Evolutionary conservation across 2,113 vertebrate species (phyloP).

Genomic region (Poeciliopsis retropinna): DNA sequence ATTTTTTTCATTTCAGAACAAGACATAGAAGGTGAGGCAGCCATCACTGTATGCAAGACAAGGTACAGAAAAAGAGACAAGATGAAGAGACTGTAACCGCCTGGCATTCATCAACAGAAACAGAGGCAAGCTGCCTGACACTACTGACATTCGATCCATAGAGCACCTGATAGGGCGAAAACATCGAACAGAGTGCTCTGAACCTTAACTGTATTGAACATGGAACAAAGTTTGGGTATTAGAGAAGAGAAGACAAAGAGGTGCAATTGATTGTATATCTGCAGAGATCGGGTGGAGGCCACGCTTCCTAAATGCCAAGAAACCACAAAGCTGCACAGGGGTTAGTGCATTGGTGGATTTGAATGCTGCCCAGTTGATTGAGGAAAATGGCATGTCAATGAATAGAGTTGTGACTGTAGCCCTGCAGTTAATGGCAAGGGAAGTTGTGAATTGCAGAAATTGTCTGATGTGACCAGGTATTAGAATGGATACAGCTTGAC

Average conservation of each 20-base stretch:
- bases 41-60: slow-evolving; percentile 24
- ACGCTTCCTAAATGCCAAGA: slow-evolving; percentile 61
- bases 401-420: slow-evolving; percentile 39
- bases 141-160: slow-evolving; percentile 62
- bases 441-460: slow-evolving; percentile 59
- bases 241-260: slow-evolving; percentile 55
- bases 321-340: slow-evolving; percentile 29
- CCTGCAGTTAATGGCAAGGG: slow-evolving; percentile 6
- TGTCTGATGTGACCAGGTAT: slow-evolving; percentile 36
- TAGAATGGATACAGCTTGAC: slow-evolving; percentile 46
- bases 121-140: slow-evolving; percentile 55
- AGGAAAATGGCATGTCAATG: slow-evolving; percentile 46
- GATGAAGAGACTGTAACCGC: slow-evolving; percentile 26
- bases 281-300: slow-evolving; percentile 41
- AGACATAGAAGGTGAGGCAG: slow-evolving; percentile 26
- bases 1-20: slow-evolving; percentile 32
- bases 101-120: slow-evolving; percentile 47
- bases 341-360: slow-evolving; percentile 27
- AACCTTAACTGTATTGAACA: slow-evolving; percentile 49
- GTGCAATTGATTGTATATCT: slow-evolving; percentile 68
- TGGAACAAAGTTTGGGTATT: slow-evolving; percentile 24
- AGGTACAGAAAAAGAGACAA: slow-evolving; percentile 31
- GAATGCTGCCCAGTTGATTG: slow-evolving; percentile 31
- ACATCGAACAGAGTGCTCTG: slow-evolving; percentile 31
- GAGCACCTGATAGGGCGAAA: slow-evolving; percentile 65